Conservation (phyloP, 2,797 vertebrate species). For the Mormyrops attenuatus region DNA sequence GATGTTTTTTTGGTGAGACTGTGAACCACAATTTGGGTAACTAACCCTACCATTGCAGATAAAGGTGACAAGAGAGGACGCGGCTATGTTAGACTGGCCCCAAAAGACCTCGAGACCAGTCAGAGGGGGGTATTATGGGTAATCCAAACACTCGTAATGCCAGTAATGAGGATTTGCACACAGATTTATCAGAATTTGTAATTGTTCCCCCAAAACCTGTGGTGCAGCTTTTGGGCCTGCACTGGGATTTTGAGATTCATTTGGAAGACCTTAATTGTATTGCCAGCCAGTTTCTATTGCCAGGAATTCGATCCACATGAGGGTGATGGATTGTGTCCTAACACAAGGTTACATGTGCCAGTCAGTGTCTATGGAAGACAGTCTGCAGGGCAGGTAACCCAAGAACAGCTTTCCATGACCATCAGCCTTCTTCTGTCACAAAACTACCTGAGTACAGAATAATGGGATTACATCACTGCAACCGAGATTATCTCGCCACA, state of each 20-base stretch:
- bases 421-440: background rate
- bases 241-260: background rate
- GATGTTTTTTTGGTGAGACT: background rate
- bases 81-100: slow-evolving; percentile 12
- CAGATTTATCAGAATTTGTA: slow-evolving; percentile 21
- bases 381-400: background rate
- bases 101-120: background rate
- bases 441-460: background rate
- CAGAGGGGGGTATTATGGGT: background rate
- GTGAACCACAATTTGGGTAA: background rate
- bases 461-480: background rate
- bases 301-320: background rate
- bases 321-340: background rate
- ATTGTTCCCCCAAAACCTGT: background rate
- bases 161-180: slow-evolving; percentile 12
- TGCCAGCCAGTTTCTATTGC: background rate
- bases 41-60: background rate
- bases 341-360: background rate
- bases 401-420: background rate
- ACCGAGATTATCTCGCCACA: background rate
- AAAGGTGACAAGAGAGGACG: background rate
- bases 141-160: slow-evolving; percentile 27
- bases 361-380: background rate
- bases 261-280: background rate
- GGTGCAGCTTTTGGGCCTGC: background rate